These are phyloP conservation scores for Melanophora roralis DNA, from an alignment of 2,888 invertebrate species.

Conservation along the genomic window DNA sequence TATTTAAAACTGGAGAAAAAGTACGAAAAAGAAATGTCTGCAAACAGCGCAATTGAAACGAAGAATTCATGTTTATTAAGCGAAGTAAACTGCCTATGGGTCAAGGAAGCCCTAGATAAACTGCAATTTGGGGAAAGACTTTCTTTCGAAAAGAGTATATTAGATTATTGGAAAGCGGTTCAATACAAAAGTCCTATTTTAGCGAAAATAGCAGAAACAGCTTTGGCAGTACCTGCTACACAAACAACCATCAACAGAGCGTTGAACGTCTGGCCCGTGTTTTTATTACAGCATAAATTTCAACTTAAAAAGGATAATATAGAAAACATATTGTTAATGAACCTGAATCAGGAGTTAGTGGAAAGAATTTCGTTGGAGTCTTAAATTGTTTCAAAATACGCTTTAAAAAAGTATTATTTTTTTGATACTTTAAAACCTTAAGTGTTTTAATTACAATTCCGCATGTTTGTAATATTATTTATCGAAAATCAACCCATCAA, in stretches of 20 bases:
- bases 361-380: conserved; percentile 5
- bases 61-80: neutral
- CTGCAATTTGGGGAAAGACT: conserved; percentile 39
- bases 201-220: conserved; percentile 34
- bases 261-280: neutral
- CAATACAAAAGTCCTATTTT: conserved; percentile 22
- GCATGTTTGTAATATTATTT: no score
- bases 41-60: neutral
- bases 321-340: conserved; percentile 32
- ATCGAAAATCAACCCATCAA: no score
- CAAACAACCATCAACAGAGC: conserved; percentile 28
- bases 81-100: neutral
- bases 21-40: neutral
- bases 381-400: neutral
- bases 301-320: neutral
- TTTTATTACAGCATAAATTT: conserved; percentile 3
- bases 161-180: conserved; percentile 28
- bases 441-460: no score
- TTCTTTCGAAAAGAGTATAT: conserved; percentile 9
- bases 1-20: conserved; percentile 17
- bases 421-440: neutral
- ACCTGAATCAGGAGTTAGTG: conserved; percentile 35
- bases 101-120: conserved; percentile 8
- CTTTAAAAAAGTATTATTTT: neutral
- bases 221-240: conserved; percentile 33